phyloP scores from a whole-genome alignment of 2,113 vertebrate species.

The Prionailurus bengalensis region DNA sequence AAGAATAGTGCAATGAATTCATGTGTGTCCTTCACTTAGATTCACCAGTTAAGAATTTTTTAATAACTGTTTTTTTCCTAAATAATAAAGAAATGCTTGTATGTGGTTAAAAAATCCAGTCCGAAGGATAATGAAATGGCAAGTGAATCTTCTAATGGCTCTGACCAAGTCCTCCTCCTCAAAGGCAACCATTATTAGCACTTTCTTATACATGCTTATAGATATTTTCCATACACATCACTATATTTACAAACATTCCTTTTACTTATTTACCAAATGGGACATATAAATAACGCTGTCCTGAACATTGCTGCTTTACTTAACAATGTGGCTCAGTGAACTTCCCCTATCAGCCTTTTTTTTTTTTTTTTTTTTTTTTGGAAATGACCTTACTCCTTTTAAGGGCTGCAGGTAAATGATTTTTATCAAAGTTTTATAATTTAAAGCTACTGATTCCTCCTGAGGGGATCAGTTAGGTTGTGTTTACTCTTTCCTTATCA shows the following conservation, averaged over 20 bases:
- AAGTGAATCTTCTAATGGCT: not conserved
- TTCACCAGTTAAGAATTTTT: not conserved
- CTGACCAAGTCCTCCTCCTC: not conserved
- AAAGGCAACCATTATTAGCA: not conserved
- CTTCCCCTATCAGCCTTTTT: not conserved
- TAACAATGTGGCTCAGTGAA: not conserved
- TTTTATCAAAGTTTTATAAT: slow-evolving; percentile 47
- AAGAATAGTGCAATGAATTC: not conserved
- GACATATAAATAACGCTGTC: not conserved
- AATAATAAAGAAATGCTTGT: not conserved
- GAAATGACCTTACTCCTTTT: not conserved
- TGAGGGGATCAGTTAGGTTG: not conserved
- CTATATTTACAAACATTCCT: not conserved
- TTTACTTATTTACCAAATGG: not conserved
- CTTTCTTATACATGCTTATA: not conserved
- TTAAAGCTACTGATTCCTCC: slow-evolving; percentile 9
- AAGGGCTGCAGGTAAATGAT: not conserved
- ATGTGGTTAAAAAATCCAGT: not conserved
- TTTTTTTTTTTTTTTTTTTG: slow-evolving; percentile 20
- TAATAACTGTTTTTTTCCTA: not conserved
- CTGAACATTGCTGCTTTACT: not conserved
- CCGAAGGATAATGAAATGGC: not conserved
- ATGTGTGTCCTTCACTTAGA: not conserved
- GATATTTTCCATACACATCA: not conserved
- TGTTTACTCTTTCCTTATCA: slow-evolving; percentile 59